Evolutionary conservation across 2,888 invertebrate genomes (phyloP).

Genomic region (Drosophila demipolita): DNA sequence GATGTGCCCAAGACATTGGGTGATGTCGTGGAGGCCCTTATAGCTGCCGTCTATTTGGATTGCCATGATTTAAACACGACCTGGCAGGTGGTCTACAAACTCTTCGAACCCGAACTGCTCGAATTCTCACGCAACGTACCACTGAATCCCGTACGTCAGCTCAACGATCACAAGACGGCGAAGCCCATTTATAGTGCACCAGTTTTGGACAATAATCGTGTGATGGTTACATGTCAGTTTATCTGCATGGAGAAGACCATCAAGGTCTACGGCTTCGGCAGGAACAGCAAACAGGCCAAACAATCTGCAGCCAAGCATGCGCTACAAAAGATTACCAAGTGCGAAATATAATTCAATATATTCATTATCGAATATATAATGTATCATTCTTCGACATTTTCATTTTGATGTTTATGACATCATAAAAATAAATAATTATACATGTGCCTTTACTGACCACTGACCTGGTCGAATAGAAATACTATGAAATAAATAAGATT

Average conservation of each 20-base stretch:
- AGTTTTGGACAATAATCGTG: constrained; percentile 78
- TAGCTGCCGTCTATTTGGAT: constrained; percentile 96
- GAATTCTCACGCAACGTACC: constrained; percentile 93
- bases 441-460: not conserved
- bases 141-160: constrained; percentile 94
- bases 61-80: constrained; percentile 89
- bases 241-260: constrained; percentile 87
- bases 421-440: not conserved
- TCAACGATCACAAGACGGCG: constrained; percentile 93
- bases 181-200: constrained; percentile 88
- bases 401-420: not conserved
- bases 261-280: constrained; percentile 89
- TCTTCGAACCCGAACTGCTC: constrained; percentile 95
- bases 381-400: not conserved
- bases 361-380: not conserved
- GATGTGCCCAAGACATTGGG: constrained; percentile 96
- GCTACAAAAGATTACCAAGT: constrained; percentile 85
- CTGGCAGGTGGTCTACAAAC: constrained; percentile 93
- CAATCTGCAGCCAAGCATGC: constrained; percentile 93
- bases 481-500: not conserved
- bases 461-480: not conserved
- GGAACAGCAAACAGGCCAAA: constrained; percentile 90
- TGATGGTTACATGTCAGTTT: constrained; percentile 88
- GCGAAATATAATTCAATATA: constrained; percentile 37
- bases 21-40: constrained; percentile 96